phyloP scores from a whole-genome alignment of 2,888 invertebrate genomes.

The Hirudinaria manillensis region DNA sequence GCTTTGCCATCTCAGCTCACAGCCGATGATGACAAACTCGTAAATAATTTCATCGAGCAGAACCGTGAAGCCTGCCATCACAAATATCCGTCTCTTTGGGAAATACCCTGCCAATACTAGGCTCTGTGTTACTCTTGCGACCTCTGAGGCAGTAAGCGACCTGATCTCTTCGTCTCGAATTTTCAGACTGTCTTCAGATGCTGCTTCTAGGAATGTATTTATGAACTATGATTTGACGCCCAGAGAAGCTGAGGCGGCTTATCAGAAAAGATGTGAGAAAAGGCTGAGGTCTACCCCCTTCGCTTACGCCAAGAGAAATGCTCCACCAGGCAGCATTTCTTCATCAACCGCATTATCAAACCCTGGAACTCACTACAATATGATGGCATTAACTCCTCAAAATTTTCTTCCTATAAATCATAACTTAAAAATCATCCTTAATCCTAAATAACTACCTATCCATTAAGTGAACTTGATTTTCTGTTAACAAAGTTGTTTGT shows the following conservation, averaged over 20 bases:
- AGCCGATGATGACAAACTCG: not conserved
- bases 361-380: not conserved
- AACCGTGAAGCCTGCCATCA: no score
- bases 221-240: not conserved
- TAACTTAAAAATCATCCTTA: no score
- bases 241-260: not conserved
- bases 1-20: not conserved
- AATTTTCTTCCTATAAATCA: no score
- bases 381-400: no score
- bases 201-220: not conserved
- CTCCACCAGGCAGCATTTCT: no score
- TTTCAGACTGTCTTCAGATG: not conserved
- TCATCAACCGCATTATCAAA: no score
- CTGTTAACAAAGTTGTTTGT: no score
- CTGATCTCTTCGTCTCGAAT: not conserved
- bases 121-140: not conserved
- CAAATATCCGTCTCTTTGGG: no score
- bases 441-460: no score
- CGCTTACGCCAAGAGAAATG: no score
- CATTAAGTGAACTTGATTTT: no score
- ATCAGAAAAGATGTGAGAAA: no score
- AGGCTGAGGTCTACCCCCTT: not conserved
- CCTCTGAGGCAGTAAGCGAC: not conserved
- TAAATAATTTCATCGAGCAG: not conserved
- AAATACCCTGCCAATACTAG: not conserved